Percentiles rank a stretch among this genome's conserved stretches.
Conservation (phyloP, 2,888 invertebrate species). For the Eugnorisma glareosa region DNA sequence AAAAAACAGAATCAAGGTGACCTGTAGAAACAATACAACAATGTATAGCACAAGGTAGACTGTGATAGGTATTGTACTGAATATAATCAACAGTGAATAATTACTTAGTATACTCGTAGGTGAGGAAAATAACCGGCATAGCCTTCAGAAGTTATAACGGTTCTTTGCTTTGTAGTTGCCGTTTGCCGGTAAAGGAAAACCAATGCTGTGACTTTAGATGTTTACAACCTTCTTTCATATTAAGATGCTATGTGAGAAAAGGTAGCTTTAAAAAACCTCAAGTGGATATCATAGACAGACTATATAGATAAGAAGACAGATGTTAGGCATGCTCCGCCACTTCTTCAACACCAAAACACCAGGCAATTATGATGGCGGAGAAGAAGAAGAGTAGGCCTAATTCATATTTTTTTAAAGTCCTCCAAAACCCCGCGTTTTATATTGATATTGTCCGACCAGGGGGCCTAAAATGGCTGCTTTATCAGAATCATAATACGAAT, state of each 20-base stretch:
- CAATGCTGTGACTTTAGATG: not conserved
- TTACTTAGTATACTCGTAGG: constrained; percentile 1
- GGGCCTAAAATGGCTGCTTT: no score
- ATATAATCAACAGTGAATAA: constrained; percentile 27
- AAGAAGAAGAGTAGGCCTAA: no score
- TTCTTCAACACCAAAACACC: not conserved
- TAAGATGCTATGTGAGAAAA: no score
- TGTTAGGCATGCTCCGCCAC: not conserved
- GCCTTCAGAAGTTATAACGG: not conserved
- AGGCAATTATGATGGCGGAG: not conserved
- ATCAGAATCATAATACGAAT: no score
- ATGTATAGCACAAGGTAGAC: constrained; percentile 14
- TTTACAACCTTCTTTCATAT: not conserved
- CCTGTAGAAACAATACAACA: constrained; percentile 8
- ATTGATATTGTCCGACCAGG: no score
- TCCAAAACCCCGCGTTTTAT: no score
- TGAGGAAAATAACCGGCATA: not conserved
- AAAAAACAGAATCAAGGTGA: constrained; percentile 61
- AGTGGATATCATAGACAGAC: not conserved
- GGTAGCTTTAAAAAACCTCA: not conserved
- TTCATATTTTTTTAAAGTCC: no score
- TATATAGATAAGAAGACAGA: not conserved
- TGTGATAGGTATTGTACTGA: constrained; percentile 8
- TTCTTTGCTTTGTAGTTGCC: not conserved
- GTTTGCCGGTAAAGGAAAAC: not conserved